Base-by-base conservation (phyloP, 92 coral and sea anemone genomes). In the Pocillopora meandrina region DNA sequence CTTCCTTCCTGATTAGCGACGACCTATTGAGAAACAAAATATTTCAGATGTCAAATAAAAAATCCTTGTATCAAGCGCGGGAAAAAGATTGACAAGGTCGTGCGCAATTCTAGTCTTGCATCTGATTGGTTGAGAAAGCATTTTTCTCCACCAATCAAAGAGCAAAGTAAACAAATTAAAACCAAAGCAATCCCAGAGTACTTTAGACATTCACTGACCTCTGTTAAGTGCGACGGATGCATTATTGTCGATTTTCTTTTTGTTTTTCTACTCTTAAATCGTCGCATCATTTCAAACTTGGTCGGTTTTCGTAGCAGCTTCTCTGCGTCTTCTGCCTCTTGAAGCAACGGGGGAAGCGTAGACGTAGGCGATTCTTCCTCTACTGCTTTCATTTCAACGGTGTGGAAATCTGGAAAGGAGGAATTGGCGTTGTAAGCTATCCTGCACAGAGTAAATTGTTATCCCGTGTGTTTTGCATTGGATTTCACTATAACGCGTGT, bases 1-100 rank as follows among this genome's bases (percentile, higher is more conserved):
- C 95, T 94, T 1, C 95, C 98, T 26, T 89, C 98, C 33, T 92
- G 92, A 77, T 85, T 88, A 26, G 97, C 98, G n/a, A 84, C 98
- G 59, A 96, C 99, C 99, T 96, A 61, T 12, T 35, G 65, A 75
- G 12, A 34, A 13, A 70, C 19, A 42, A 12, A 6, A 33, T 21
- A 70, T 70, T 70, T 70, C 9, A 13, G 16, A 65, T n/a, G 34
- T 15, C 20, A 65, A 65, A 20, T 35, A 9, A 34, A 57, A 9
- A 9, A 9, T 57, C 11, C 52, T 42, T 42, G 52, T 7, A 42
- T 3, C 52, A 42, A 42, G 52, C 52, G 0, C 52, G 52, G 52
- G 52, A 42, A 42, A 42, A 42, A 42, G 52, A 42, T 3, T 42
- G 52, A 42, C 8, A 3, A 7, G 8, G 52, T 42, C 52, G 52